Percentiles rank a stretch among this genome's conserved stretches.
Conservation (phyloP, 2,888 invertebrate species). For the Portevinia maculata region DNA sequence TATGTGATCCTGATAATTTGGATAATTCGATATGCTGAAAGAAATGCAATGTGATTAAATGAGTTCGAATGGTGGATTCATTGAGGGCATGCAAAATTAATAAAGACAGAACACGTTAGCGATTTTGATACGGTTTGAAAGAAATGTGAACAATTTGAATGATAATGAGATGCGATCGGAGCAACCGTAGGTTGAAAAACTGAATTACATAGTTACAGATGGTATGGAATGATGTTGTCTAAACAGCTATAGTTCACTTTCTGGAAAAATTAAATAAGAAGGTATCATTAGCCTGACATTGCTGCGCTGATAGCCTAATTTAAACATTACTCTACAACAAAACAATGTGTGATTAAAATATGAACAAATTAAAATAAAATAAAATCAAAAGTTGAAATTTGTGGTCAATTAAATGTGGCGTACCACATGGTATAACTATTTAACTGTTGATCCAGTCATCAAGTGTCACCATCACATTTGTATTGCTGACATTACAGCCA, state of each 20-base stretch:
- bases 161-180: constrained; percentile 47
- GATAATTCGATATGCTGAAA: constrained; percentile 90
- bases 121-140: constrained; percentile 1
- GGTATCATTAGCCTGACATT: constrained; percentile 40
- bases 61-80: background rate
- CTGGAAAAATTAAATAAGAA: constrained; percentile 57
- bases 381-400: background rate
- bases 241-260: constrained; percentile 60
- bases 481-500: no score
- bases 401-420: no score
- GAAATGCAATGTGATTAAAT: constrained; percentile 12
- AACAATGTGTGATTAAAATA: background rate
- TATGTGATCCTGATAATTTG: constrained; percentile 91
- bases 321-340: constrained; percentile 2
- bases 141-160: background rate
- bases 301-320: constrained; percentile 40
- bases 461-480: no score
- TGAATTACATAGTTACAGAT: constrained; percentile 46
- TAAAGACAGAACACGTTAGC: constrained; percentile 4
- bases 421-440: no score
- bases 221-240: constrained; percentile 50
- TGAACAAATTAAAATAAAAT: background rate
- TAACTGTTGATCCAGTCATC: no score
- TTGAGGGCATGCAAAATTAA: constrained; percentile 1
- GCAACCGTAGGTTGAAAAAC: constrained; percentile 55